These are phyloP conservation scores for Xenentodon cancila DNA, from an alignment of 2,797 vertebrate genomes.

Conservation along the genomic window DNA sequence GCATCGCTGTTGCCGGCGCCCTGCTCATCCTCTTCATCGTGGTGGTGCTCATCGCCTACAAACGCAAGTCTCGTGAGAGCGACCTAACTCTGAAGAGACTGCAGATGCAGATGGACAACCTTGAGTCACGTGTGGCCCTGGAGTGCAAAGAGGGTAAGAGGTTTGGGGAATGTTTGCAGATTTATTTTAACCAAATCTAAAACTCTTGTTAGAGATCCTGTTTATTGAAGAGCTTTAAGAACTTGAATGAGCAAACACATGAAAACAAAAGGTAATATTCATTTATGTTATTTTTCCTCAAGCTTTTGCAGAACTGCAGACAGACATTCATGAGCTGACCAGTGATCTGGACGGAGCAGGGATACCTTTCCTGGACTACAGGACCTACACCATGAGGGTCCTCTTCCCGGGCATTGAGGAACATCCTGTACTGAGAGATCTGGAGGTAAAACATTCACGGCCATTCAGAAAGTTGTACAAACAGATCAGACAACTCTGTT, in stretches of 20 bases:
- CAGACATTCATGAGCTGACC: conserved; percentile 97
- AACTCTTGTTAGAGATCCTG: background rate
- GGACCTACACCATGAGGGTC: conserved; percentile 97
- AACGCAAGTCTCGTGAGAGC: conserved; percentile 96
- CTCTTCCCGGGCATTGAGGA: conserved; percentile 98
- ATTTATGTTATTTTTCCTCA: conserved; percentile 33
- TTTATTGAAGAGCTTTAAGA: background rate
- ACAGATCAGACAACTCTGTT: too few species aligned
- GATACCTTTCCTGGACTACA: conserved; percentile 97
- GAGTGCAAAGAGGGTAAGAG: conserved; percentile 97
- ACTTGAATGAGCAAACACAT: background rate
- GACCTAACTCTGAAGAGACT: conserved; percentile 96
- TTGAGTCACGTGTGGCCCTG: conserved; percentile 97
- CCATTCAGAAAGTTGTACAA: background rate
- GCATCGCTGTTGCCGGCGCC: conserved; percentile 93
- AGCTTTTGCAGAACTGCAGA: conserved; percentile 99
- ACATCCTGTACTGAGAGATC: conserved; percentile 95
- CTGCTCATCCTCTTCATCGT: conserved; percentile 97
- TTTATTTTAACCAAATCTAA: background rate
- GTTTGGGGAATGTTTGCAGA: background rate
- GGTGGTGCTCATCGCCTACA: conserved; percentile 96
- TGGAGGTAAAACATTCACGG: conserved; percentile 86
- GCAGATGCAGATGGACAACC: conserved; percentile 99
- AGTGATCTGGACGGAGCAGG: conserved; percentile 96
- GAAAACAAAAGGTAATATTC: background rate